Evolutionary conservation across 1,140 invertebrate species (phyloP), one percentile per base, ranked within the genome.

Genomic region (Sinella curviseta): DNA sequence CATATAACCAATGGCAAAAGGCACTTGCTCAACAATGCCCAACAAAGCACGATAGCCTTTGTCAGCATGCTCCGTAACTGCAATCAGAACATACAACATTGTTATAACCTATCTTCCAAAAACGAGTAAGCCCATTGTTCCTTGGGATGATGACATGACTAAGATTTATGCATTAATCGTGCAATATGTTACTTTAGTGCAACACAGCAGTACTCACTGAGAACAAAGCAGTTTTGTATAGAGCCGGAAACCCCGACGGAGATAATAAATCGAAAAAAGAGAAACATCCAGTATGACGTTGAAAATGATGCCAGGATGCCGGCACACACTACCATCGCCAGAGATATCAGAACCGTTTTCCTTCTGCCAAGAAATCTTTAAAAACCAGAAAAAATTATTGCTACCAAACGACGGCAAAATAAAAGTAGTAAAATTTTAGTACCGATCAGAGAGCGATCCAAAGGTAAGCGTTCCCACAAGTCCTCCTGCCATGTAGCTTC

Each of bases 211-310:
- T 33, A 34, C 85, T 84, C 84, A 87, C 86, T 84, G 8, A 93
- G 85, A 20, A 93, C 92, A 67, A 93, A 92, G 14, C 91, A 92
- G 33, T 91, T 91, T 83, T 92, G 92, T 1, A 92, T 92, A 28
- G 92, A 91, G 8, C 92, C 92, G 3, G 93, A 91, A 8, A 91
- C 92, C 1, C 92, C 90, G 54, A 93, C 88, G 0, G 92, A 92
- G 80, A 93, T 88, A 0, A 91, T 78, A 16, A 90, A 88, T 65
- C 92, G 85, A 2, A 93, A 86, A 0, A 90, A 84, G 3, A 92
- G 85, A 85, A 92, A 93, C 24, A 92, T 86, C 78, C 91, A 86
- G 84, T 91, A 92, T 82, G 91, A 91, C 20, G 90, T 89, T 3
- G 89, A 88, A 77, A 92, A 89, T 0, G 91, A 89, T 1, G 92